Evolutionary conservation across 2,888 invertebrate species (phyloP).

Genomic region (Omphaloscelis lunosa): DNA sequence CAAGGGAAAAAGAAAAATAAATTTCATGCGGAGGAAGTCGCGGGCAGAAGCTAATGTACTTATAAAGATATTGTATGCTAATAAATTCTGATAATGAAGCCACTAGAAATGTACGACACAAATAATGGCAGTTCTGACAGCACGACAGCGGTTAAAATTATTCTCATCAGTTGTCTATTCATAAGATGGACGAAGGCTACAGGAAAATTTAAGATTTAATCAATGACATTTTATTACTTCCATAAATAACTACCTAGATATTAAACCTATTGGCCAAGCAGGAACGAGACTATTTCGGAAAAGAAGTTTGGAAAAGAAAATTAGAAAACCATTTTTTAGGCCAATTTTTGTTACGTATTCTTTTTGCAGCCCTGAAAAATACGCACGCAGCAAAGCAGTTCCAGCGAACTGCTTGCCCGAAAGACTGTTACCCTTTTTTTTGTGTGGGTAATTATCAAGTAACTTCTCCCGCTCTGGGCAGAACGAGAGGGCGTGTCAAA

Average conservation of each 20-base stretch:
- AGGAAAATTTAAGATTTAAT: constrained; percentile 23
- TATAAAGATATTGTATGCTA: constrained; percentile 13
- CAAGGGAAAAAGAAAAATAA: not conserved
- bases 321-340: not conserved
- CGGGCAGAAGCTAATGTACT: not conserved
- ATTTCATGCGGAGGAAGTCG: not conserved
- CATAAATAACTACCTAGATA: not conserved
- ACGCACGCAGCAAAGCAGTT: not conserved
- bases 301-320: too few relatives aligned
- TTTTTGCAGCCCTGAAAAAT: not conserved
- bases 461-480: too few relatives aligned
- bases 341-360: not conserved
- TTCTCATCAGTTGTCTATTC: constrained; percentile 5
- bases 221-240: not conserved
- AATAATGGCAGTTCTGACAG: not conserved
- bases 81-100: constrained; percentile 29
- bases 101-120: constrained; percentile 10
- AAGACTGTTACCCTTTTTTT: too few relatives aligned
- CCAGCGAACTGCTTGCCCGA: not conserved
- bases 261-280: not conserved
- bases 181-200: constrained; percentile 8
- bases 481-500: too few relatives aligned
- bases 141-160: not conserved
- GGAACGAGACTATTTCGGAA: not conserved
- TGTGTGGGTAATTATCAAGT: too few relatives aligned